Conservation (phyloP, 2,113 vertebrate species). For the Cebidichthys violaceus region DNA sequence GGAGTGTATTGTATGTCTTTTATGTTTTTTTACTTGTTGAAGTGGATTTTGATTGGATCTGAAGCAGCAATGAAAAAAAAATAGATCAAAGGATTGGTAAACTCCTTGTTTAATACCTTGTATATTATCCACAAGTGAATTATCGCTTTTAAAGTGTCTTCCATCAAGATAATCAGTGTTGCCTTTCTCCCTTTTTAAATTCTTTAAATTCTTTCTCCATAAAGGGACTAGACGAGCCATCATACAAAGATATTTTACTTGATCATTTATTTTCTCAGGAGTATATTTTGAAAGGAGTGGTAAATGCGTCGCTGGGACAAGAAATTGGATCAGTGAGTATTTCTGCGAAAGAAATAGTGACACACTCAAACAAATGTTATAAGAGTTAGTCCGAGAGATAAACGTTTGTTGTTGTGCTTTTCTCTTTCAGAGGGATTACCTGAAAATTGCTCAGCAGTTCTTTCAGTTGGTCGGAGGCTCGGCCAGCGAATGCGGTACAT, state of each 20-base stretch:
- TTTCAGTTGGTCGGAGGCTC: constrained; percentile 98
- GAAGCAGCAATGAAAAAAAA: background rate
- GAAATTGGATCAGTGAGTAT: constrained; percentile 93
- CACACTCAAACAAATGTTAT: background rate
- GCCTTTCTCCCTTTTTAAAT: background rate
- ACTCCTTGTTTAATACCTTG: background rate
- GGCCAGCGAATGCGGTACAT: constrained; percentile 94
- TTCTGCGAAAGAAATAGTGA: constrained; percentile 2
- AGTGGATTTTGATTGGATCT: constrained; percentile 6
- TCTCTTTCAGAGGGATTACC: constrained; percentile 89
- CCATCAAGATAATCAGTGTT: background rate
- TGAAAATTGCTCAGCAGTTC: constrained; percentile 97
- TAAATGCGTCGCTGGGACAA: constrained; percentile 95
- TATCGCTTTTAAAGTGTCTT: background rate
- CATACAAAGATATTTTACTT: constrained; percentile 8
- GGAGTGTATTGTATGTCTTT: background rate
- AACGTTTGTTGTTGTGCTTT: constrained; percentile 8
- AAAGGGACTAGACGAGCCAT: background rate
- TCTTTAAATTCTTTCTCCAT: background rate
- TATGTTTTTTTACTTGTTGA: background rate
- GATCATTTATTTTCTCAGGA: constrained; percentile 83
- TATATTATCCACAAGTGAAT: background rate
- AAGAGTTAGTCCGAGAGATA: background rate
- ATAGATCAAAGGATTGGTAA: constrained; percentile 7
- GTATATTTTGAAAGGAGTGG: constrained; percentile 97